Conservation (phyloP, 2,797 vertebrate genomes). For the Podarcis lilfordi region DNA sequence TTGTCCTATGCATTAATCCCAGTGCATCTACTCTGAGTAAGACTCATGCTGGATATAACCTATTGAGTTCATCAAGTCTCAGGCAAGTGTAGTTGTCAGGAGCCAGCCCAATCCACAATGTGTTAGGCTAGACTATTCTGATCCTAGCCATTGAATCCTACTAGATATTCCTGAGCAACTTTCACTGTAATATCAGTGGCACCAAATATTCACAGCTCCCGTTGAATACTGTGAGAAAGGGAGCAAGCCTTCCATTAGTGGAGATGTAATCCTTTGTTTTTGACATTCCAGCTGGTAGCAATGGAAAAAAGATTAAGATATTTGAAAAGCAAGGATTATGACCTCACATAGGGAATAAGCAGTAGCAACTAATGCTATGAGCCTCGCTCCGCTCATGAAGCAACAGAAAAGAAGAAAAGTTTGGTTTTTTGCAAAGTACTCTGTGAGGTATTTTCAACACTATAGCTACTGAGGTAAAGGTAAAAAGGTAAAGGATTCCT, state of each 20-base stretch:
- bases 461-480: not conserved
- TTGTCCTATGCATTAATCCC: too few species aligned
- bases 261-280: not conserved
- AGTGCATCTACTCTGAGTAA: too few species aligned
- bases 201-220: not conserved
- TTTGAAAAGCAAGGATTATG: slow-evolving; percentile 22
- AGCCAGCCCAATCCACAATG: not conserved
- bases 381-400: slow-evolving; percentile 11
- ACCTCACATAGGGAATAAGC: slow-evolving; percentile 21
- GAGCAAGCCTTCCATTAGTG: not conserved
- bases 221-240: accelerated
- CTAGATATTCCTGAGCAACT: not conserved
- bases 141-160: not conserved
- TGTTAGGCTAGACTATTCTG: not conserved
- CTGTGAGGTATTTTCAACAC: not conserved
- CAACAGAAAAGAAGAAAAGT: not conserved
- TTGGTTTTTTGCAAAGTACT: slow-evolving; percentile 1
- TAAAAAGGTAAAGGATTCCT: too few species aligned
- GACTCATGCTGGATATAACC: not conserved
- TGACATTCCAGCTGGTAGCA: slow-evolving; percentile 21
- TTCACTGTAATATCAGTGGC: not conserved
- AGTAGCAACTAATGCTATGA: slow-evolving; percentile 3
- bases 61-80: not conserved
- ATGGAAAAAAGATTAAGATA: slow-evolving; percentile 21
- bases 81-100: not conserved